phyloP scores from a whole-genome alignment of 2,113 vertebrate genomes.

The Corythaeola cristata region DNA sequence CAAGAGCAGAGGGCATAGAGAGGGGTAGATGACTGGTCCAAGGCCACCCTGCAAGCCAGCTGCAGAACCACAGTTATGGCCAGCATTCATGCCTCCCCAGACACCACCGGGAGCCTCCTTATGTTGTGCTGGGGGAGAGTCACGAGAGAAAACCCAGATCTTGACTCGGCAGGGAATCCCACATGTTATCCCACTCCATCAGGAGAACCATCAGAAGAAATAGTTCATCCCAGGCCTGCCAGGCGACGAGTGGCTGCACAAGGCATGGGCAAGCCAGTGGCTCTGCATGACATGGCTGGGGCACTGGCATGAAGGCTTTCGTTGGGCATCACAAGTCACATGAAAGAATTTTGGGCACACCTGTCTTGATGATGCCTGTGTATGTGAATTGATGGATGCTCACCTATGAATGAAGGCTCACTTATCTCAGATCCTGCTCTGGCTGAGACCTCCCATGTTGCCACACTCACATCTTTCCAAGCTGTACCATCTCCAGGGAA shows the following conservation, averaged over 20 bases:
- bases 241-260: rapidly evolving
- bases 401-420: not conserved
- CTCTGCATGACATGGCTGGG: not conserved
- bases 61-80: not conserved
- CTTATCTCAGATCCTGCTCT: not conserved
- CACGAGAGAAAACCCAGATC: not conserved
- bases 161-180: not conserved
- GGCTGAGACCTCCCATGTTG: not conserved
- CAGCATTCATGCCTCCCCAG: not conserved
- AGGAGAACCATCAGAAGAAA: not conserved
- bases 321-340: not conserved
- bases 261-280: not conserved
- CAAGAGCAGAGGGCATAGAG: not conserved
- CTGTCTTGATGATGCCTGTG: not conserved
- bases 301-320: not conserved
- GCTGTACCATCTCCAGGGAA: not conserved
- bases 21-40: not conserved
- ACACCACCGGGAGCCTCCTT: rapidly evolving
- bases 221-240: not conserved
- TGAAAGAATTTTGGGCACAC: not conserved
- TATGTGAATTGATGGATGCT: not conserved
- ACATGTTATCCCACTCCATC: not conserved
- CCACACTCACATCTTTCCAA: not conserved
- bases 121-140: rapidly evolving
- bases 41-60: not conserved